A percentile compares a stretch with the other conserved stretches of the same genome.
Evolutionary conservation across 2,113 vertebrate genomes (phyloP).

Genomic region (Turnix velox): DNA sequence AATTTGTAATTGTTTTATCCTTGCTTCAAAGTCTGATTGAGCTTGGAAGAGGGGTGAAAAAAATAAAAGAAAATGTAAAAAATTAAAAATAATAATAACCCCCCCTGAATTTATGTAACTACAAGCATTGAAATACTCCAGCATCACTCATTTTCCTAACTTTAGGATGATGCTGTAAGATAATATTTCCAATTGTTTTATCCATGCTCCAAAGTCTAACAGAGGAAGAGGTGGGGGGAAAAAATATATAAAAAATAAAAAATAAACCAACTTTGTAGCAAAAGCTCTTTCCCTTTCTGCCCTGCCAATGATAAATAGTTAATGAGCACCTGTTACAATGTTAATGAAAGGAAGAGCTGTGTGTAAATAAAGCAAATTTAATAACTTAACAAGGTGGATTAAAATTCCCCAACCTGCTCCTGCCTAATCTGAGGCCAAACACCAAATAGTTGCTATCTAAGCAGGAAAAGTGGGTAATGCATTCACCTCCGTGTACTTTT

Average conservation of each 20-base stretch:
- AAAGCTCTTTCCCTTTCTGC: conserved; percentile 58
- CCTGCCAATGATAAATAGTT: conserved; percentile 75
- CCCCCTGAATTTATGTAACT: too few species aligned
- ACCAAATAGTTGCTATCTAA: conserved; percentile 68
- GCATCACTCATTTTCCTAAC: background rate
- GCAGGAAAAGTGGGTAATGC: conserved; percentile 59
- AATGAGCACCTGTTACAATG: conserved; percentile 83
- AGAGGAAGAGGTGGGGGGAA: too few species aligned
- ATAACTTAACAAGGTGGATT: conserved; percentile 85
- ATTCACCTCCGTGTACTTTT: conserved; percentile 75
- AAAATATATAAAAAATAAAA: too few species aligned
- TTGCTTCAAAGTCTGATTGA: too few species aligned
- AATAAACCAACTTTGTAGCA: conserved; percentile 74
- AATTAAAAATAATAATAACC: too few species aligned
- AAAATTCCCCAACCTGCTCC: conserved; percentile 76
- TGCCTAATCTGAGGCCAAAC: conserved; percentile 72
- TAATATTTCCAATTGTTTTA: background rate
- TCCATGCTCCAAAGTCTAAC: conserved; percentile 28
- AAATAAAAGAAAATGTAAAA: too few species aligned
- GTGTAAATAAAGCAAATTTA: conserved; percentile 84
- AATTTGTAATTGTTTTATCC: too few species aligned
- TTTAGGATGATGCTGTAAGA: background rate
- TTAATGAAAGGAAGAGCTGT: conserved; percentile 79
- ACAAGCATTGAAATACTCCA: background rate
- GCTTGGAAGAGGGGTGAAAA: too few species aligned